Conservation (phyloP, 1,140 invertebrate genomes). For the Calephelis nemesis region DNA sequence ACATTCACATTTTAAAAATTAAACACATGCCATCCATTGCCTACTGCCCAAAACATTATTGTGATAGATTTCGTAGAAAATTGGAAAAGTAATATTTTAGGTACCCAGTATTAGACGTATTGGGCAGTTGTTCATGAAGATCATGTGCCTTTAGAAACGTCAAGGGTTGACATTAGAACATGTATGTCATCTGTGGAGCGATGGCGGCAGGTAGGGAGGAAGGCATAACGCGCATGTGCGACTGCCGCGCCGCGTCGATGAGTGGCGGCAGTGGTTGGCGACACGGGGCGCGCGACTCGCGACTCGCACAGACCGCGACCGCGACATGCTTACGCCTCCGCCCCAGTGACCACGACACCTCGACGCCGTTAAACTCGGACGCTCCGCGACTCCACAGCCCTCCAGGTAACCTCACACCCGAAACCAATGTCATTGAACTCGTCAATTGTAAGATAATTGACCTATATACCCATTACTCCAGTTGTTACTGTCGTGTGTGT, state of each 20-base stretch:
- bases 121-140: too few species aligned
- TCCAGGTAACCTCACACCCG: background rate
- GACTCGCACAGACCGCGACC: slow-evolving; percentile 71
- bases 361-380: background rate
- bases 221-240: slow-evolving; percentile 26
- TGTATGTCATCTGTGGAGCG: slow-evolving; percentile 1
- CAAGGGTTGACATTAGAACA: too few species aligned
- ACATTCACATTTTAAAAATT: too few species aligned
- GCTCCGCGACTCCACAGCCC: background rate
- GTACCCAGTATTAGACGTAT: too few species aligned
- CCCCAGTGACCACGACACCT: slow-evolving; percentile 48
- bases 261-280: slow-evolving; percentile 13
- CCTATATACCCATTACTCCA: slow-evolving; percentile 21
- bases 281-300: slow-evolving; percentile 29
- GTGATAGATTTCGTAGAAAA: too few species aligned
- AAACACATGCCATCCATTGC: too few species aligned
- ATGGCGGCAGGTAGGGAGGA: slow-evolving; percentile 19
- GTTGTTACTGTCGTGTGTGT: background rate
- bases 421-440: slow-evolving; percentile 21
- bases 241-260: slow-evolving; percentile 24
- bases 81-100: too few species aligned
- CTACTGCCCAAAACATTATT: too few species aligned
- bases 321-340: slow-evolving; percentile 92
- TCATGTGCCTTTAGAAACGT: too few species aligned
- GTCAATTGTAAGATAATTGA: slow-evolving; percentile 18